Conservation (phyloP, 1,140 invertebrate genomes). For the Sipha flava region DNA sequence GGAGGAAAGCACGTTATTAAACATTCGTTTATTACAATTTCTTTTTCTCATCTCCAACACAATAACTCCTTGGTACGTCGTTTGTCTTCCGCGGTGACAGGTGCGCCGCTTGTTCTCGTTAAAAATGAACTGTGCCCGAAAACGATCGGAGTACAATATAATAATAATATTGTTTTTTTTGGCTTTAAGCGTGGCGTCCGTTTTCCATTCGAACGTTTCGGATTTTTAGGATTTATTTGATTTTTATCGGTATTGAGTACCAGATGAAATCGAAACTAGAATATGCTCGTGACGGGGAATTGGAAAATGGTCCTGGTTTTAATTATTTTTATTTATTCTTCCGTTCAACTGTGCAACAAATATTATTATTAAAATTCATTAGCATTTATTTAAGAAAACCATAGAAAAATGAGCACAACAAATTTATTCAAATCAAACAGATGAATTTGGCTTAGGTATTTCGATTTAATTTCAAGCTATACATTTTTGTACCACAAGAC, state of each 20-base stretch:
- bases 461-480: neutral
- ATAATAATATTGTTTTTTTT: neutral
- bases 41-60: neutral
- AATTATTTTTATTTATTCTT: no score
- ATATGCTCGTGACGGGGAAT: no score
- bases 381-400: neutral
- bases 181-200: neutral
- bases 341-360: no score
- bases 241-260: no score
- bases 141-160: neutral
- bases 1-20: constrained; percentile 3
- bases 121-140: neutral
- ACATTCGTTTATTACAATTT: constrained; percentile 27
- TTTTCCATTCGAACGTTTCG: no score
- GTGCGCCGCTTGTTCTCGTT: neutral
- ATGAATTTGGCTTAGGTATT: neutral
- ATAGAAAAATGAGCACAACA: no score
- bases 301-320: no score
- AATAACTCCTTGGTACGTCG: neutral
- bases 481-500: neutral
- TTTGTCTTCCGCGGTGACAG: constrained; percentile 27
- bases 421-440: neutral
- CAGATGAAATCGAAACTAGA: no score
- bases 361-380: no score
- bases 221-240: no score